A percentile compares a stretch with the other conserved stretches of the same genome.
These are phyloP conservation scores for Ophioninae sp. DNA, from an alignment of 2,888 invertebrate genomes.

Conservation along the genomic window DNA sequence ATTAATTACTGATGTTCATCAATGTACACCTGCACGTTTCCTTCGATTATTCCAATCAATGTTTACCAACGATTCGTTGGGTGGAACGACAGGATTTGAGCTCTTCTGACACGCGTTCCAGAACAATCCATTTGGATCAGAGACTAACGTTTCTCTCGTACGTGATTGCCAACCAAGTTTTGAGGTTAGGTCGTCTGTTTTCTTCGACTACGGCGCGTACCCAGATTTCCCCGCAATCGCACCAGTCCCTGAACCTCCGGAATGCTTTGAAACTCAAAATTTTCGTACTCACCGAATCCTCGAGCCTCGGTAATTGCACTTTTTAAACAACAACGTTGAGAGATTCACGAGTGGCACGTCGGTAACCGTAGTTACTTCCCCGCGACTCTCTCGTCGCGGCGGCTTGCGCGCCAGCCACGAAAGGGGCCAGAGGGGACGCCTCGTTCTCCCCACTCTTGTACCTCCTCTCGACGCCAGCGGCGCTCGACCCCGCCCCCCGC, in stretches of 20 bases:
- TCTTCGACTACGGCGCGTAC: neutral
- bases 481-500: constrained; percentile 63
- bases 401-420: constrained; percentile 65
- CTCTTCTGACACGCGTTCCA: neutral
- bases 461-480: constrained; percentile 50
- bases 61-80: too few relatives aligned
- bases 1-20: neutral
- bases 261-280: constrained; percentile 5
- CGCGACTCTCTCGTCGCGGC: constrained; percentile 62
- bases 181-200: constrained; percentile 66
- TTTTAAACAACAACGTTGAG: constrained; percentile 65
- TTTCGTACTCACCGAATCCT: constrained; percentile 45
- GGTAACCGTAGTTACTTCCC: constrained; percentile 75
- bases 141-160: constrained; percentile 51
- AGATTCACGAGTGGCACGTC: constrained; percentile 72
- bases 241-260: neutral
- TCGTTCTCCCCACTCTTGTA: constrained; percentile 21
- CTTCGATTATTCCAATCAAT: neutral
- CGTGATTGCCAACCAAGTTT: constrained; percentile 52
- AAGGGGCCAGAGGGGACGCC: constrained; percentile 44
- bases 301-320: constrained; percentile 10
- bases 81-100: neutral
- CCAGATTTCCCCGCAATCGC: neutral
- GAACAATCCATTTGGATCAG: neutral
- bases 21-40: neutral